Conservation (phyloP, 2,113 vertebrate species). For the Amazona guildingii region DNA sequence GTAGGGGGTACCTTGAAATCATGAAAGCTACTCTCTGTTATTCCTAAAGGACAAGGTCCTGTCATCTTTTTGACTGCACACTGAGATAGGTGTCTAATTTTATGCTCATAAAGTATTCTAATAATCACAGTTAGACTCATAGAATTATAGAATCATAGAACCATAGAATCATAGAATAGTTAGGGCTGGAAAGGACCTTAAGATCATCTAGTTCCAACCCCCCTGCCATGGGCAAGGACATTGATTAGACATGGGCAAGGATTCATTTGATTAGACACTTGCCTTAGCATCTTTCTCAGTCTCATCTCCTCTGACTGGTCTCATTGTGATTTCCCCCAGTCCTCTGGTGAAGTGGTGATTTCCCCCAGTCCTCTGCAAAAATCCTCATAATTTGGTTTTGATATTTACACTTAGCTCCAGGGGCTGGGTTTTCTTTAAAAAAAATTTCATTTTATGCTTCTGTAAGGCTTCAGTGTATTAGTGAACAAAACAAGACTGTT, state of each 20-base stretch:
- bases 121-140: not conserved
- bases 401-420: not conserved
- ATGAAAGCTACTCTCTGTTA: not conserved
- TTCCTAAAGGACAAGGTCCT: not conserved
- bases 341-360: not conserved
- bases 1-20: not conserved
- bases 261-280: not conserved
- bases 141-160: no score
- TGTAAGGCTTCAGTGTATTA: not conserved
- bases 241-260: no score
- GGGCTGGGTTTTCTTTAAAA: not conserved
- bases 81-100: not conserved
- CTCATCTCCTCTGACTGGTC: not conserved
- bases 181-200: no score
- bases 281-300: not conserved
- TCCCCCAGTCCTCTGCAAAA: not conserved
- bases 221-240: no score
- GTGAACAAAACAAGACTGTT: not conserved
- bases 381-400: not conserved
- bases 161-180: no score
- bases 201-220: no score
- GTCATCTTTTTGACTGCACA: not conserved
- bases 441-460: not conserved
- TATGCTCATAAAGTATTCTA: not conserved
- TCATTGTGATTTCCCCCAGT: not conserved